Evolutionary conservation across 1,140 invertebrate species (phyloP), one percentile per base, ranked within the genome.

Genomic region (Megalopta genalis): DNA sequence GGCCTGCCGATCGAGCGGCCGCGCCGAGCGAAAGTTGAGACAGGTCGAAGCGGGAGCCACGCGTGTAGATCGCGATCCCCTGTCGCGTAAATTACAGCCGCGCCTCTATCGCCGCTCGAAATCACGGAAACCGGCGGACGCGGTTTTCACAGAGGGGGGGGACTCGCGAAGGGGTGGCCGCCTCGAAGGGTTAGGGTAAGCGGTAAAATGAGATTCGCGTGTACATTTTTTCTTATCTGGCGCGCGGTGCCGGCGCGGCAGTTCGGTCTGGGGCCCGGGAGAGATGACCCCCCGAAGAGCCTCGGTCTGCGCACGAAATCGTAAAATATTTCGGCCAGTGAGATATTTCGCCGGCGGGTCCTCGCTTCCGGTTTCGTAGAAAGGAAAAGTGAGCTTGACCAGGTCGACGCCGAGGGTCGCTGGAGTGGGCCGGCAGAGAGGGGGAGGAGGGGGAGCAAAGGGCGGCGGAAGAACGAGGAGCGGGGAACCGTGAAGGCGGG

Each of bases 201-300:
- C 63, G 54, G 71, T 59, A 57, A 77, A 79, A 86, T 62, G 75
- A 85, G 63, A 79, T 86, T 85, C 27, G 75, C 59, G 63, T 82
- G 80, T 85, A 85, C 59, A 72, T 79, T 85, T 85, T 82, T 85
- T 69, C 63, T 85, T 85, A 82, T 82, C 76, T 85, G 14, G 23
- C 59, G 32, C 25, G 18, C 70, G 74, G 37, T 46, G 25, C 14
- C 0, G 39, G 14, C 12, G 9, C 23, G 25, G 21, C n/a, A 6
- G 8, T 10, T 7, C 23, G n/a, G 57, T 32, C 21, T 23, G 10
- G 57, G 9, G 57, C 0, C 0, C 2, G 62, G 63, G 69, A 9
- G 27, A 49, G 54, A 27, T 16, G n/a, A 59, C 54, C 14, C 66
- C 65, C 49, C 54, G 49, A 65, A 52, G 32, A 42, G 42, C 10